A percentile compares a stretch with the other conserved stretches of the same genome.
Conservation (phyloP, 2,797 vertebrate species). For the Chaenodraco wilsoni region DNA sequence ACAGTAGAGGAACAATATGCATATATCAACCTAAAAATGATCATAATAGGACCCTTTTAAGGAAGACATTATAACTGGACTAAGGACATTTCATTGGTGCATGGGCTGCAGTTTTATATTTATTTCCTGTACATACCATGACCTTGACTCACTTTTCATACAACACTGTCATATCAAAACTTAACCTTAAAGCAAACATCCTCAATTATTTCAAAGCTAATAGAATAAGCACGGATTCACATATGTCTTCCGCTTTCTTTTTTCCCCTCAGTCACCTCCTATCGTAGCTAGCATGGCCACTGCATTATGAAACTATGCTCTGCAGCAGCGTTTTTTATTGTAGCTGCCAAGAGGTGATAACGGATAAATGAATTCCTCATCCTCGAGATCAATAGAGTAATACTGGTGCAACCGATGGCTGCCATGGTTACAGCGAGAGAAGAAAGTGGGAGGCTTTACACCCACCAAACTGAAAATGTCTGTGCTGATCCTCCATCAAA, state of each 20-base stretch:
- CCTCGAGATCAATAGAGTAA: constrained; percentile 75
- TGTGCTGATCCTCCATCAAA: constrained; percentile 95
- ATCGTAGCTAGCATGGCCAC: constrained; percentile 40
- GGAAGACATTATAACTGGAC: too few species aligned
- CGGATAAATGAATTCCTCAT: constrained; percentile 81
- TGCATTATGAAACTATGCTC: constrained; percentile 51
- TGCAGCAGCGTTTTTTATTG: constrained; percentile 52
- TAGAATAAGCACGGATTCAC: constrained; percentile 32
- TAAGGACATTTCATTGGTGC: too few species aligned
- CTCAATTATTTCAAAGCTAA: constrained; percentile 11
- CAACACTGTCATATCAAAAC: neutral
- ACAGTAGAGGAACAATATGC: too few species aligned
- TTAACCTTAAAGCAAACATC: neutral
- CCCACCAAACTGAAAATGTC: constrained; percentile 96
- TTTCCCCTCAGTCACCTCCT: constrained; percentile 27
- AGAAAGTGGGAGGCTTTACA: constrained; percentile 69
- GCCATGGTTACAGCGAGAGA: constrained; percentile 83
- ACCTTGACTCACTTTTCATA: neutral
- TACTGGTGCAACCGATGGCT: constrained; percentile 77
- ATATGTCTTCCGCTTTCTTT: constrained; percentile 11
- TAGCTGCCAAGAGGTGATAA: constrained; percentile 87
- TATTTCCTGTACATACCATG: neutral
- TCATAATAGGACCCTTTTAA: too few species aligned
- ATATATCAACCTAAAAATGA: too few species aligned
- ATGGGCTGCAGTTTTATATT: neutral